Evolutionary conservation across 2,113 vertebrate species (phyloP), one percentile per base, ranked within the genome.

Genomic region (Gallinago media): DNA sequence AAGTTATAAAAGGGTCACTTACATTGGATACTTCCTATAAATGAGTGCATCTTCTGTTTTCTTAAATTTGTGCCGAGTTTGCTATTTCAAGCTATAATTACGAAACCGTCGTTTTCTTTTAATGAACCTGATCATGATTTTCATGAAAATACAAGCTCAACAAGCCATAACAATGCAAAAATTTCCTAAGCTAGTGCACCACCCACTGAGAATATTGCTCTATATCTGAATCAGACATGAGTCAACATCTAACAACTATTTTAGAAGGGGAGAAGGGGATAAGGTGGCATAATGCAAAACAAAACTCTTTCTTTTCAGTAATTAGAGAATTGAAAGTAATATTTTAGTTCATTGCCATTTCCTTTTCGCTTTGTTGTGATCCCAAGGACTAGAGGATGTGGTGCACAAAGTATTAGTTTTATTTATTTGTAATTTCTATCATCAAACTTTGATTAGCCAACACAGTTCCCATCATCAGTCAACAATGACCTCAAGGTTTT

Each of bases 211-310:
- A 92, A 87, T 96, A 90, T 75, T 89, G 62, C 80, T 88, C 18
- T 96, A 29, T 92, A 74, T 86, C 81, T 93, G 89, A 95, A 96
- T 91, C 91, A 96, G 84, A 63, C 67, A n/a, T 92, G 86, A 95
- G 67, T 96, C 85, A 96, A 92, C 65, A 70, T 80, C 50, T 85
- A 66, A 54, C 54, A 82, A 66, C 36, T 70, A 63, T 80, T 95
- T 93, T 93, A 86, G 63, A 94, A 82, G 38, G 31, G n/a, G 17
- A 86, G 63, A 94, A 82, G 38, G 31, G n/a, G 19, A 49, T 56
- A 94, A 75, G 12, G 26, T 79, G 25, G 10, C 26, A 70, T 47
- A 88, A 77, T 25, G 25, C 6, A 73, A 88, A 82, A 56, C 20
- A 80, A 87, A 89, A 2, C 17, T 85, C 16, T 47, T 70, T 88